Percentiles rank a stretch among this genome's conserved stretches.
Evolutionary conservation across 2,113 vertebrate genomes (phyloP).

Genomic region (Myiopsitta monachus): DNA sequence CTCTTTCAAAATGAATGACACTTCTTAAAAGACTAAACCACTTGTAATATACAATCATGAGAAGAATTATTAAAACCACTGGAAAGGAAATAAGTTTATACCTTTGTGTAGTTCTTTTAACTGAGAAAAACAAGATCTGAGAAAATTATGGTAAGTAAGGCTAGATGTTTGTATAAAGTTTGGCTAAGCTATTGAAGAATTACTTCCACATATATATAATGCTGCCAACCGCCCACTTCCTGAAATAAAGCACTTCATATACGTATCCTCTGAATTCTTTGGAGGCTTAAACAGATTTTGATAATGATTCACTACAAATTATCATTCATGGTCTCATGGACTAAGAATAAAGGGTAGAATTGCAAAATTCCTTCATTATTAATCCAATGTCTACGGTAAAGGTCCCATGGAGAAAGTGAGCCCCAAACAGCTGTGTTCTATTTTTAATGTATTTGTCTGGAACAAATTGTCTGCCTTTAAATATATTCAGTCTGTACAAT

Average conservation of each 20-base stretch:
- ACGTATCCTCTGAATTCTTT: background rate
- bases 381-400: background rate
- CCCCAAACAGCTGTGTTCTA: constrained; percentile 25
- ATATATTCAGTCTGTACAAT: constrained; percentile 10
- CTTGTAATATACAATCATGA: background rate
- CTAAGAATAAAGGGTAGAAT: background rate
- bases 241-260: background rate
- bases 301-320: background rate
- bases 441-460: constrained; percentile 54
- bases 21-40: background rate
- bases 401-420: background rate
- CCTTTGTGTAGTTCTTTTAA: background rate
- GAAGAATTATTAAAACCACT: background rate
- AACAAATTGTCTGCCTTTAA: constrained; percentile 42
- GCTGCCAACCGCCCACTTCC: background rate
- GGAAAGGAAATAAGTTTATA: background rate
- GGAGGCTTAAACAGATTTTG: background rate
- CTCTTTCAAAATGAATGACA: background rate
- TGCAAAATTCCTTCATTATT: background rate
- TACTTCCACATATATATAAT: background rate
- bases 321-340: background rate
- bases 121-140: background rate
- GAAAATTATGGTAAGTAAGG: background rate
- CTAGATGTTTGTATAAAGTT: background rate
- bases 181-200: background rate